Percentiles rank a stretch among this genome's conserved stretches.
These are phyloP conservation scores for Linyphia triangularis DNA, from an alignment of 2,888 invertebrate genomes.

Conservation along the genomic window DNA sequence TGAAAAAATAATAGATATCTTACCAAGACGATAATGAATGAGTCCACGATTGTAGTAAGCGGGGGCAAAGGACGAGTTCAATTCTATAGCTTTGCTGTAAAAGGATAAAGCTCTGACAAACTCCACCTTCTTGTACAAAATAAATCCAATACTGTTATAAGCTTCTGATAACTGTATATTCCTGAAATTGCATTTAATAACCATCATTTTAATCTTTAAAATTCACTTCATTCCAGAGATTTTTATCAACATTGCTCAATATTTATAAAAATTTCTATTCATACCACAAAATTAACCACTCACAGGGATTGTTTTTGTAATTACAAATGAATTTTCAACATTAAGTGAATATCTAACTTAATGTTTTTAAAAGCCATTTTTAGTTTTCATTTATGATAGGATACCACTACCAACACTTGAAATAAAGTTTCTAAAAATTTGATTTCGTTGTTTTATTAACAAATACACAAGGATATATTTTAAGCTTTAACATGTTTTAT, in stretches of 20 bases:
- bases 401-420: too few relatives aligned
- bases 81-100: slow-evolving; percentile 79
- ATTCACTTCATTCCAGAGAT: too few relatives aligned
- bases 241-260: too few relatives aligned
- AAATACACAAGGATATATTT: too few relatives aligned
- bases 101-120: slow-evolving; percentile 80
- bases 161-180: slow-evolving; percentile 14
- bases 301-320: too few relatives aligned
- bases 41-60: slow-evolving; percentile 80
- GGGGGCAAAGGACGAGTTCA: slow-evolving; percentile 77
- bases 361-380: not conserved
- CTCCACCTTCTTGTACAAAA: slow-evolving; percentile 80
- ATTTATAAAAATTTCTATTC: not conserved
- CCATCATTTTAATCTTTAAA: too few relatives aligned
- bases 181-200: too few relatives aligned
- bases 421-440: too few relatives aligned
- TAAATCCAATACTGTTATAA: slow-evolving; percentile 80
- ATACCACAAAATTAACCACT: not conserved
- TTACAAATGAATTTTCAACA: not conserved
- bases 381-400: too few relatives aligned
- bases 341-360: not conserved
- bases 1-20: not conserved
- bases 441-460: too few relatives aligned
- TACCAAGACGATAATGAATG: slow-evolving; percentile 80
- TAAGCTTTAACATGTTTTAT: too few relatives aligned